phyloP scores from a whole-genome alignment of 2,888 invertebrate genomes.

The Hyles lineata region DNA sequence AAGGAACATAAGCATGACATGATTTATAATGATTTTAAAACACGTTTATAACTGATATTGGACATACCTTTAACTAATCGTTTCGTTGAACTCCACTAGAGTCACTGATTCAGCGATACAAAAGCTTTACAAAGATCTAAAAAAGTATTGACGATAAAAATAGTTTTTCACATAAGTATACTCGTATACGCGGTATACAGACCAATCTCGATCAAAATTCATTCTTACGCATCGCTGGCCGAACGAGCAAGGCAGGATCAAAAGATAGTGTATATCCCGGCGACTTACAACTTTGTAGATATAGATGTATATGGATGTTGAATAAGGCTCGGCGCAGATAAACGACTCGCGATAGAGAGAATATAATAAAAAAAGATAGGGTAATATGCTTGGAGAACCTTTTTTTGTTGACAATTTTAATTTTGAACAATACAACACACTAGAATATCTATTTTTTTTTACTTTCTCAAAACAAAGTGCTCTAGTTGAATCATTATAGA shows the following conservation, averaged over 20 bases:
- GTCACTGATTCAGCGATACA: neutral
- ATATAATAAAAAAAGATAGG: neutral
- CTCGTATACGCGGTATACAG: no score
- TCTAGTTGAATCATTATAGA: no score
- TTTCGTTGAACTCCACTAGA: no score
- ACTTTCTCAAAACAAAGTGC: no score
- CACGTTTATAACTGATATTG: no score
- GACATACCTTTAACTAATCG: no score
- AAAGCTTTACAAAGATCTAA: neutral
- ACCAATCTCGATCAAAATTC: conserved; percentile 4
- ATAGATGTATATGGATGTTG: neutral
- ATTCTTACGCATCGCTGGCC: neutral
- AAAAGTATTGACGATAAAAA: neutral
- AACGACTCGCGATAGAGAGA: neutral
- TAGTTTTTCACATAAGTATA: neutral
- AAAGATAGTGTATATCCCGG: conserved; percentile 11
- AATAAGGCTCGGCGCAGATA: neutral
- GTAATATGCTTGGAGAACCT: neutral
- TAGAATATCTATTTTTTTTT: no score
- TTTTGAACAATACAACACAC: no score
- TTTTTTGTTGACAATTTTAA: neutral
- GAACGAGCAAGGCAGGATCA: neutral
- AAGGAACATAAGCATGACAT: no score
- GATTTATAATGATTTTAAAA: no score
- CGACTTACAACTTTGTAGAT: neutral